Percentiles rank a stretch among this genome's conserved stretches.
Evolutionary conservation across 2,888 invertebrate genomes (phyloP).

Genomic region (Oscheius sp.): DNA sequence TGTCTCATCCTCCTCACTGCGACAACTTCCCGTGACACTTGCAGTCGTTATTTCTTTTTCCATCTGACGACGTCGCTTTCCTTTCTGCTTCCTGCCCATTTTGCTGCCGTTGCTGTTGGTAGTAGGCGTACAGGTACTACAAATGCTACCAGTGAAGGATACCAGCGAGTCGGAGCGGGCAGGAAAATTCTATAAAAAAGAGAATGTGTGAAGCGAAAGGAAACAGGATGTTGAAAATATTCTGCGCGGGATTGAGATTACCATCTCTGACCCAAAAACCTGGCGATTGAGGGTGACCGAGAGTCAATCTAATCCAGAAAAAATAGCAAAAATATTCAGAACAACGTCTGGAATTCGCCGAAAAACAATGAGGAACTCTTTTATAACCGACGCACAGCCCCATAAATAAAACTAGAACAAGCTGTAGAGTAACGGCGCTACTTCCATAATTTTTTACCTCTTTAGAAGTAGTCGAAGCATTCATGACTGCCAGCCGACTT

Average conservation of each 20-base stretch:
- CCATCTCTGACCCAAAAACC: constrained; percentile 31
- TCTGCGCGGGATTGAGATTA: constrained; percentile 5
- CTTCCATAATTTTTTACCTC: neutral
- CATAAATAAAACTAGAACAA: too few relatives aligned
- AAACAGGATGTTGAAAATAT: constrained; percentile 6
- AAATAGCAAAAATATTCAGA: too few relatives aligned
- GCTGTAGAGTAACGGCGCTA: too few relatives aligned
- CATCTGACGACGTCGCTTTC: neutral
- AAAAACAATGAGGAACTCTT: too few relatives aligned
- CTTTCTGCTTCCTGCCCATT: neutral
- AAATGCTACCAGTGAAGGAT: neutral
- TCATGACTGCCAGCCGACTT: neutral
- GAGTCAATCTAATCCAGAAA: neutral
- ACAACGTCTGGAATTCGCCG: too few relatives aligned
- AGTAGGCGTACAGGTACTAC: neutral
- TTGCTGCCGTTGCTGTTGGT: neutral
- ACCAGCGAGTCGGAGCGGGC: neutral
- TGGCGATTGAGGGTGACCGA: neutral
- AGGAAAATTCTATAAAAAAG: neutral
- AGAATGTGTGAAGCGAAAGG: neutral
- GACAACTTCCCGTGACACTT: neutral
- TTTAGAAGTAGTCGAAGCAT: too few relatives aligned
- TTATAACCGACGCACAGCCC: neutral
- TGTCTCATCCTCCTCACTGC: neutral
- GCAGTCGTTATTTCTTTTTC: neutral